Evolutionary conservation across 1,140 invertebrate species (phyloP), one percentile per base, ranked within the genome.

Genomic region (Zaprionus africanus): DNA sequence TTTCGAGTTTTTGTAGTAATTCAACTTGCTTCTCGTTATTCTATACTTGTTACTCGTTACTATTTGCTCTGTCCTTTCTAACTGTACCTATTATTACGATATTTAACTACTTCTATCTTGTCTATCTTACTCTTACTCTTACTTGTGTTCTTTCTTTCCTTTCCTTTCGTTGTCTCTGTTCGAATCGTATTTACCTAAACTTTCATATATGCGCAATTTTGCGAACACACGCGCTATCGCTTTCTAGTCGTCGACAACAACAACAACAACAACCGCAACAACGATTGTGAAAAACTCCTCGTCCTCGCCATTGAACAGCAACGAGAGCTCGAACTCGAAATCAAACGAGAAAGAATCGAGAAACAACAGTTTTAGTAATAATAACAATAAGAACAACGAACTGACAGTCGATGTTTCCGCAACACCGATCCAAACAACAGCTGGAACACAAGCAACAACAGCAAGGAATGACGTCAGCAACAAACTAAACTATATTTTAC

Each of bases 401-500:
- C 46, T 53, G 49, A 4, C 51, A 22, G 49, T 22, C 56, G 53
- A 19, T 22, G 19, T 51, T 51, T 12, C 56, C 12, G 13, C 24
- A 69, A 5, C 41, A 54, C 38, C 46, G 59, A 60, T 54, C 53
- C 22, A 34, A 63, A 36, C 49, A 57, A 58, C 70, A 28, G 13
- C 60, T 41, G 15, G 51, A 57, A 73, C 22, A 19, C n/a, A n/a
- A 41, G 34, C 64, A 26, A 57, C 51, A 58, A 17, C 61, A 51
- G 13, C 51, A 31, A 26, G 56, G 54, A 60, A 51, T 43, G 64
- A 28, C 61, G 54, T 76, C 83, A 87, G 77, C 83, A 82, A 57
- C 79, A 90, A 90, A 90, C 62, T 90, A 79, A 90, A 90, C 78
- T 82, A 85, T 85, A 90, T 90, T 41, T 80, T 90, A 75, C 84